Base-by-base conservation (phyloP, 1,140 invertebrate genomes). In the Drosophila tsacasi region DNA sequence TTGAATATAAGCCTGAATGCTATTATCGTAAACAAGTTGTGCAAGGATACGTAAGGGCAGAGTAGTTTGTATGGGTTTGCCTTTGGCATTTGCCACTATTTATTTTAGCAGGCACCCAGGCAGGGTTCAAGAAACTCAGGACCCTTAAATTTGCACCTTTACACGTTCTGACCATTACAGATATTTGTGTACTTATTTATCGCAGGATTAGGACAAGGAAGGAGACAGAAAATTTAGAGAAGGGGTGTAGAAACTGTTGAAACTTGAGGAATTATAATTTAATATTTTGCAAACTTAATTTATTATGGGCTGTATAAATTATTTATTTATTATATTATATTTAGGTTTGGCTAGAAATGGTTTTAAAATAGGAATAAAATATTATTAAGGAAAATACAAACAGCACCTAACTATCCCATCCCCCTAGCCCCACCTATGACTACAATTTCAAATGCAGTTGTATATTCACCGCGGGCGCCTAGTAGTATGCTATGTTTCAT, bases 111-210 rank as follows among this genome's bases (percentile, higher is more conserved):
- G 49, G 30, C 49, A 30, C 2, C 25, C n/a, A 3, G 49, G 49
- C 17, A 30, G 17, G 30, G 76, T 72, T 66, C 65, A 79, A 79
- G 57, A 50, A 75, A 72, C 71, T 37, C 32, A 67, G 35, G 32
- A 49, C 63, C 55, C 37, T 62, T 55, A 76, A 68, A 50, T 72
- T 60, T 46, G 10, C 4, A 46, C 44, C 58, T 44, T 37, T 66
- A 63, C 58, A 59, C 77, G 60, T 68, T 71, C 47, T 59, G 58
- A 32, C 62, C 58, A 65, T 73, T 73, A 66, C 67, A 50, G 59
- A 42, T 62, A 60, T 76, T 83, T 83, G 76, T 83, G 55, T 67
- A 79, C 69, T 86, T 63, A 76, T 86, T 87, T 76, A 65, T 21
- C 69, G 15, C 8, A 10, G 8, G 5, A 55, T 23, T 2, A 10